phyloP scores from a whole-genome alignment of 2,888 invertebrate species.

The Rhamnusium bicolor region DNA sequence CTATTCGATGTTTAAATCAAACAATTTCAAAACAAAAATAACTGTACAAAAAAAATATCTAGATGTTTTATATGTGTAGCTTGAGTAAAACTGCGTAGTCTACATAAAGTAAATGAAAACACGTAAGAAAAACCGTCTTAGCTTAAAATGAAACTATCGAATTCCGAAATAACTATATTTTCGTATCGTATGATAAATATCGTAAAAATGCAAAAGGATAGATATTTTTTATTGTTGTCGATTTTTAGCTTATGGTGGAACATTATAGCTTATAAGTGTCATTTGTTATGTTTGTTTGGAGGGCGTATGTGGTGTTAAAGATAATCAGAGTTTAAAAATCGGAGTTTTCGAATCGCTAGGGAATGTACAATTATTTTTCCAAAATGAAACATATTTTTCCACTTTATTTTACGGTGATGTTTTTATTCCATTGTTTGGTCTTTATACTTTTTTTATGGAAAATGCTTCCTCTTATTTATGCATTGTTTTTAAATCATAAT shows the following conservation, averaged over 20 bases:
- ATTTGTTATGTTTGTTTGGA: constrained; percentile 62
- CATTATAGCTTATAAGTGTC: constrained; percentile 57
- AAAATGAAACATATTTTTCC: constrained; percentile 29
- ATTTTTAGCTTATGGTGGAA: constrained; percentile 59
- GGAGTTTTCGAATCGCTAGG: constrained; percentile 43
- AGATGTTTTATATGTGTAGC: constrained; percentile 69
- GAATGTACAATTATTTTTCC: constrained; percentile 38
- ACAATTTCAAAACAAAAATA: constrained; percentile 43
- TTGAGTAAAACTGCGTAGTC: constrained; percentile 60
- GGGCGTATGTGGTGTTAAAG: constrained; percentile 60
- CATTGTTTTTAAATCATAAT: constrained; percentile 45
- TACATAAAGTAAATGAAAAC: constrained; percentile 48
- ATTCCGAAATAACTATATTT: constrained; percentile 69
- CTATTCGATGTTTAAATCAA: constrained; percentile 48
- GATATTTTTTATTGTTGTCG: constrained; percentile 64
- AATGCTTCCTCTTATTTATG: constrained; percentile 45
- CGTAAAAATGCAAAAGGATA: constrained; percentile 57
- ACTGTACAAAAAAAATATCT: constrained; percentile 56
- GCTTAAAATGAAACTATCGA: constrained; percentile 63
- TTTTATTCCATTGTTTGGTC: constrained; percentile 32
- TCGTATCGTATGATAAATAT: constrained; percentile 65
- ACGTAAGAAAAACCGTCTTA: constrained; percentile 57
- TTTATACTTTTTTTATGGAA: constrained; percentile 45
- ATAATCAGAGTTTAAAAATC: constrained; percentile 54
- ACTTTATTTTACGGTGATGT: constrained; percentile 23